A percentile compares a stretch with the other conserved stretches of the same genome.
phyloP scores from a whole-genome alignment of 2,113 vertebrate species.

The Stercorarius parasiticus region DNA sequence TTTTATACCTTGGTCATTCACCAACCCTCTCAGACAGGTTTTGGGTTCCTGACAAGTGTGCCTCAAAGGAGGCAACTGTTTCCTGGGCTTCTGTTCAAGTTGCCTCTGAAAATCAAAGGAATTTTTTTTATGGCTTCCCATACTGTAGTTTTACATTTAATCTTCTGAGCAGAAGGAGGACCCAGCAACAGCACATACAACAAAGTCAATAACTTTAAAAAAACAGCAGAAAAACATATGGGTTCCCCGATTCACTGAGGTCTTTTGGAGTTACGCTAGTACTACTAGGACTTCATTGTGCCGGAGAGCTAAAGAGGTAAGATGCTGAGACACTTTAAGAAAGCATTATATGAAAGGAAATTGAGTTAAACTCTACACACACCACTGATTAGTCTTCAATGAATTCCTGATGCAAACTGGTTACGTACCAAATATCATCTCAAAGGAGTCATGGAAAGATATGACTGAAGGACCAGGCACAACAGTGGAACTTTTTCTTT shows the following conservation, averaged over 20 bases:
- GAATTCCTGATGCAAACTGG: not conserved
- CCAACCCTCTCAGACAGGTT: not conserved
- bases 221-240: not conserved
- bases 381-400: not conserved
- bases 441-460: not conserved
- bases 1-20: not conserved
- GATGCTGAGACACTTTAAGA: not conserved
- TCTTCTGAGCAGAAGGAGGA: not conserved
- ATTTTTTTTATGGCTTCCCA: not conserved
- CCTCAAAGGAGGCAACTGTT: not conserved
- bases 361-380: not conserved
- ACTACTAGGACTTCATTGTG: not conserved
- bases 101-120: not conserved
- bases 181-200: not conserved
- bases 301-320: not conserved
- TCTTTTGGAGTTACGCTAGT: not conserved
- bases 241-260: not conserved
- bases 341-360: not conserved
- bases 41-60: not conserved
- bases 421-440: not conserved
- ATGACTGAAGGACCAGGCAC: not conserved
- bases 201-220: not conserved
- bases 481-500: not conserved
- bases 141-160: not conserved
- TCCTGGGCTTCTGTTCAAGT: not conserved